Evolutionary conservation across 2,888 invertebrate genomes (phyloP), one percentile per base, ranked within the genome.

Genomic region (Diarsia brunnea): DNA sequence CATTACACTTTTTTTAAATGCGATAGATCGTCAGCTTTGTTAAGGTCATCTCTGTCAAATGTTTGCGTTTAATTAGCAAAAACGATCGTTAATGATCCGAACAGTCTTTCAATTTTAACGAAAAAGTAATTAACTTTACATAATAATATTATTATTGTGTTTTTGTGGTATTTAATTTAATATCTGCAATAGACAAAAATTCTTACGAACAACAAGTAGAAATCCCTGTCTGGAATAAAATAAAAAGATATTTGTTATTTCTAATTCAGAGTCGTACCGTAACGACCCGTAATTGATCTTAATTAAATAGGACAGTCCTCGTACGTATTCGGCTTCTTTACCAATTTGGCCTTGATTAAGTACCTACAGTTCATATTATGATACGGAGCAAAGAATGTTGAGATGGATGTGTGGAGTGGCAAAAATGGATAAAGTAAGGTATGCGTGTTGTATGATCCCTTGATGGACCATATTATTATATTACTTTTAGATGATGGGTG

Each of bases 261-360:
- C 31, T 60, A 60, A 60, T 31, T 60, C 31, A 1, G 31, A 60
- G 10, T 31, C 60, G 19, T 11, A 19, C 4, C 60, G 10, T 31
- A 60, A 61, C 21, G 61, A 61, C 31, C 61, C 38, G 51, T 27
- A 51, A 66, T 51, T 66, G 27, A 45, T 24, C 65, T 45, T 65
- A 65, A n/a, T 24, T 47, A 19, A 47, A 65, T 24, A 45, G 47
- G n/a, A 65, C 61, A 38, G 24, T 38, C 31, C 12, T 19, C 31
- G 3, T 38, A 5, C 21, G 31, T 38, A 7, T 21, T 38, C 31
- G 60, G 1, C 60, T 60, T 10, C 60, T 60, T 31, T 60, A 31
- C 60, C 11, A 19, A 60, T 60, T 58, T 60, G 60, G 31, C 60
- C 60, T 60, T 31, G 60, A 31, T 31, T 31, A 60, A 31, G 31